Evolutionary conservation across 2,888 invertebrate genomes (phyloP), one percentile per base, ranked within the genome.

Genomic region (Aphodius sticticus): DNA sequence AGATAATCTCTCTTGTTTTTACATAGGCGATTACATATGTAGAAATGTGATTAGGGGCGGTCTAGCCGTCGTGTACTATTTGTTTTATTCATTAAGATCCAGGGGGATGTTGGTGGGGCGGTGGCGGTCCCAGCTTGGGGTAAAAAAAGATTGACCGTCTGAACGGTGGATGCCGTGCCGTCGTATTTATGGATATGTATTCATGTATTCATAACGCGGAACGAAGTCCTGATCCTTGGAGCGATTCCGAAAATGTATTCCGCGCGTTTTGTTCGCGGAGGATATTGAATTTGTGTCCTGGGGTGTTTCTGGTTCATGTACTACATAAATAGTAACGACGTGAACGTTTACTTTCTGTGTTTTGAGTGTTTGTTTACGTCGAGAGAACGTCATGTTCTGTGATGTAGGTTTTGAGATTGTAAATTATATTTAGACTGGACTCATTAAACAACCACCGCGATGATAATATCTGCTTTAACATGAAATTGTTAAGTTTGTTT

Each of bases 171-270:
- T 53, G 53, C 53, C 53, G 53, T 53, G 53, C 53, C 53, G 53
- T 12, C 53, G 53, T 53, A 53, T 53, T 53, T 53, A 53, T 53
- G 53, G 53, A 53, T 53, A 53, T 53, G 53, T 53, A 53, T 53
- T 53, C 53, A 53, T 53, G 53, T 53, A 53, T 53, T 53, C 53
- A 53, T 53, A 53, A 53, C 53, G 53, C 53, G 53, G 53, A 53
- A 53, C 53, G 53, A 53, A 53, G 53, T 53, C 53, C 12, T 12
- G 53, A 53, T 53, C 53, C 12, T 53, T 53, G 12, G 53, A 53
- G 12, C 53, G 53, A 53, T 53, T 53, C 53, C 53, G 53, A 53
- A 53, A 53, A 53, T 53, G 7, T 53, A 53, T 53, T 53, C 53
- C 53, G 53, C 53, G 53, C 53, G 6, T 53, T 53, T 53, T 53